Percentiles rank a stretch among this genome's conserved stretches.
Conservation (phyloP, 1,140 invertebrate species). For the Galendromus occidentalis region DNA sequence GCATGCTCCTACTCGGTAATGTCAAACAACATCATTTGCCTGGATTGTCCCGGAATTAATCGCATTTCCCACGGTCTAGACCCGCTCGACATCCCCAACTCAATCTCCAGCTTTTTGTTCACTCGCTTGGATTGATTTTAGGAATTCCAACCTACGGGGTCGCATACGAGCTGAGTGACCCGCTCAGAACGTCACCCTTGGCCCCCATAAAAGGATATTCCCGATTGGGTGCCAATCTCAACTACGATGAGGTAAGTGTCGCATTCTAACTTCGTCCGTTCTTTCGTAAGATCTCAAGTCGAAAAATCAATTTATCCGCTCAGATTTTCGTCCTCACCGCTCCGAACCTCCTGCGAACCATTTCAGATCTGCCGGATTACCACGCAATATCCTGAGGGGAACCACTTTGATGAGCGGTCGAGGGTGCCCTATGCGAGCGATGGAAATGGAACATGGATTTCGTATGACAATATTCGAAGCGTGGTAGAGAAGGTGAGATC, state of each 20-base stretch:
- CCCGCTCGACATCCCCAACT: no score
- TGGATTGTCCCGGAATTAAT: no score
- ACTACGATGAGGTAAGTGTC: not conserved
- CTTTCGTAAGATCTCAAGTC: not conserved
- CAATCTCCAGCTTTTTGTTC: not conserved
- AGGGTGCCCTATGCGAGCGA: not conserved
- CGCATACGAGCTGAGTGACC: not conserved
- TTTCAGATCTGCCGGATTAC: not conserved
- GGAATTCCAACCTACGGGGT: not conserved
- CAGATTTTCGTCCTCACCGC: not conserved
- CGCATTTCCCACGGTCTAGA: no score
- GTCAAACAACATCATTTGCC: no score
- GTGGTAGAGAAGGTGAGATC: conserved; percentile 1
- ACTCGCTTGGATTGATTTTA: no score
- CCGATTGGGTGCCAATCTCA: not conserved
- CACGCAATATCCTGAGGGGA: not conserved
- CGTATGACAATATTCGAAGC: not conserved
- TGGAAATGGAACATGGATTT: not conserved
- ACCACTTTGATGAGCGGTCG: not conserved
- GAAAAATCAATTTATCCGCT: not conserved
- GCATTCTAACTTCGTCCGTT: not conserved
- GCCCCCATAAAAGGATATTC: not conserved
- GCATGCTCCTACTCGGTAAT: not conserved
- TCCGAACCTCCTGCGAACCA: not conserved
- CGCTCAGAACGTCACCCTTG: not conserved